phyloP scores from a whole-genome alignment of 2,888 invertebrate genomes.

The Leucophenga montana region DNA sequence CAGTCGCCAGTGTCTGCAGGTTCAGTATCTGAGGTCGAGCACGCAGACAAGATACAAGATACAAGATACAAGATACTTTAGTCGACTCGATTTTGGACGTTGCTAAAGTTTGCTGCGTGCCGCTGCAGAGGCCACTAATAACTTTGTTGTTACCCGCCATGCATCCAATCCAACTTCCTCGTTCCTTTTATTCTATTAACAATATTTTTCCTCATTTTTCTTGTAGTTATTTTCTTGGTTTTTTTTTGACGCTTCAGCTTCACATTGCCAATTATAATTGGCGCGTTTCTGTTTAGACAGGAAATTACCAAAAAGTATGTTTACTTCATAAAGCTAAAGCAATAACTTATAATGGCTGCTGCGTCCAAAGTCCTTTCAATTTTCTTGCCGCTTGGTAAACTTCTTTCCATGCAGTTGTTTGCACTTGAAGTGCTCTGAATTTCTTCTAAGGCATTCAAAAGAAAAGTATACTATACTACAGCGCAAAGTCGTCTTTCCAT shows the following conservation, averaged over 20 bases:
- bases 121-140: conserved; percentile 14
- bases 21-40: no score
- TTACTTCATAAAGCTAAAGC: conserved; percentile 38
- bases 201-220: background rate
- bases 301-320: conserved; percentile 47
- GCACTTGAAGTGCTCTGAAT: background rate
- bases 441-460: background rate
- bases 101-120: conserved; percentile 6
- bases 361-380: background rate
- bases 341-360: conserved; percentile 37
- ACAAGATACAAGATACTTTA: no score
- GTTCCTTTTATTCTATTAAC: background rate
- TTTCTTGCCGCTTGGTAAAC: background rate
- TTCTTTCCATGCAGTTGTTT: conserved; percentile 4
- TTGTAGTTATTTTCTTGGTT: background rate
- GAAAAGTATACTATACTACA: background rate
- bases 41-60: no score
- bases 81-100: background rate
- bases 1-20: background rate
- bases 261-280: conserved; percentile 26
- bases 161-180: background rate
- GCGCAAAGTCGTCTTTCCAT: background rate
- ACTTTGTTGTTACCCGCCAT: background rate
- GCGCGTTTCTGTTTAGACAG: conserved; percentile 47
- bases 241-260: conserved; percentile 13